These are phyloP conservation scores for Fopius arisanus DNA, from an alignment of 1,140 invertebrate species.

Conservation along the genomic window DNA sequence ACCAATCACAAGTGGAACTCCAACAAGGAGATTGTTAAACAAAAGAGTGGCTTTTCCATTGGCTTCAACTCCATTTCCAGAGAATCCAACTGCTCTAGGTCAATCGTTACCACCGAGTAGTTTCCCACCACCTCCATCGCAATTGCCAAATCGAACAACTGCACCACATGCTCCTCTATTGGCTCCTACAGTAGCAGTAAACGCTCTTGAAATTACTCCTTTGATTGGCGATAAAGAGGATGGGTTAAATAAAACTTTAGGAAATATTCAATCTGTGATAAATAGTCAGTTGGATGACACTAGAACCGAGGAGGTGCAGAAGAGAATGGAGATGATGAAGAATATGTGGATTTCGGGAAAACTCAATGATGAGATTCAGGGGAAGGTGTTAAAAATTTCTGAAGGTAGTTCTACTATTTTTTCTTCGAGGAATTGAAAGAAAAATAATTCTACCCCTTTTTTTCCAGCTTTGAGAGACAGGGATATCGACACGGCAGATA, in stretches of 20 bases:
- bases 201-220: neutral
- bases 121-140: constrained; percentile 40
- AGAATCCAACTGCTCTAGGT: constrained; percentile 9
- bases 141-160: constrained; percentile 39
- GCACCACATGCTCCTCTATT: constrained; percentile 45
- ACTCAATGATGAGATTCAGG: constrained; percentile 49
- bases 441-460: constrained; percentile 9
- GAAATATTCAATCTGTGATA: constrained; percentile 49
- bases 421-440: neutral
- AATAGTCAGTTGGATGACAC: constrained; percentile 37
- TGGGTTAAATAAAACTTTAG: constrained; percentile 43
- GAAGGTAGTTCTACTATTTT: constrained; percentile 48
- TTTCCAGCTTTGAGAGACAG: constrained; percentile 55
- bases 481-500: constrained; percentile 54
- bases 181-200: constrained; percentile 17
- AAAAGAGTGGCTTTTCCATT: constrained; percentile 64
- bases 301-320: constrained; percentile 54
- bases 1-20: constrained; percentile 33
- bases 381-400: constrained; percentile 54
- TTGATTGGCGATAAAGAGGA: constrained; percentile 43
- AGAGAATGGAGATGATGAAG: constrained; percentile 56
- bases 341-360: constrained; percentile 60
- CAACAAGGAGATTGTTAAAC: constrained; percentile 55
- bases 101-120: constrained; percentile 27
- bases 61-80: constrained; percentile 34